Evolutionary conservation across 2,797 vertebrate genomes (phyloP).

Genomic region (Anas capensis): DNA sequence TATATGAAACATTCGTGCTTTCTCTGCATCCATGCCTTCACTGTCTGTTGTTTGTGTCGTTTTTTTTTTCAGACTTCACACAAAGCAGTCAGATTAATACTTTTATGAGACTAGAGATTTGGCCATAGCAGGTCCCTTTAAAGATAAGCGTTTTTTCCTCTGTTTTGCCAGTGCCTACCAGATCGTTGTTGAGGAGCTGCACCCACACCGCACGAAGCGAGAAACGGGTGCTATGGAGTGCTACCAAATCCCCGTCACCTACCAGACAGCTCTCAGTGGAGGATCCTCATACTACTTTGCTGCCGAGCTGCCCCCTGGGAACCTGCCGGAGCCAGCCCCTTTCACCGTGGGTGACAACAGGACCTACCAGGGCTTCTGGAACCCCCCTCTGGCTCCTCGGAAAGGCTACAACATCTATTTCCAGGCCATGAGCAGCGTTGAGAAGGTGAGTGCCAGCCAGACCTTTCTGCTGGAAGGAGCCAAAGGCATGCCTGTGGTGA

Average conservation of each 20-base stretch:
- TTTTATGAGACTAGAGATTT: not conserved
- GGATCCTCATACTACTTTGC: slow-evolving; percentile 95
- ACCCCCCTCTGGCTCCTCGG: slow-evolving; percentile 92
- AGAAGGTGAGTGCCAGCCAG: slow-evolving; percentile 86
- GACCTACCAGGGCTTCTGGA: slow-evolving; percentile 98
- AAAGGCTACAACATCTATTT: slow-evolving; percentile 99
- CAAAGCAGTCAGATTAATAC: not conserved
- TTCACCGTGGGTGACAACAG: slow-evolving; percentile 98
- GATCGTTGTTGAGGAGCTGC: slow-evolving; percentile 94
- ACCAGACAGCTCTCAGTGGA: slow-evolving; percentile 87
- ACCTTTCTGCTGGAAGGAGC: not conserved
- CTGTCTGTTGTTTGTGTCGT: not conserved
- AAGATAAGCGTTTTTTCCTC: not conserved
- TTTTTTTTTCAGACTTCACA: not conserved
- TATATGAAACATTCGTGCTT: not conserved
- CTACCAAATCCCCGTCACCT: slow-evolving; percentile 92
- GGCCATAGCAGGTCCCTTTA: not conserved
- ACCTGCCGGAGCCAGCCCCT: slow-evolving; percentile 90
- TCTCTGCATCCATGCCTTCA: not conserved
- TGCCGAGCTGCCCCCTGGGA: slow-evolving; percentile 92
- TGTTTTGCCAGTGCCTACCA: slow-evolving; percentile 89
- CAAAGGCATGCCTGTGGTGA: not conserved
- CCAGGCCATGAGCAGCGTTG: slow-evolving; percentile 98
- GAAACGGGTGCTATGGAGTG: slow-evolving; percentile 90
- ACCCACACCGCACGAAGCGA: slow-evolving; percentile 88